phyloP scores from a whole-genome alignment of 2,113 vertebrate species.

The Centropus bengalensis region DNA sequence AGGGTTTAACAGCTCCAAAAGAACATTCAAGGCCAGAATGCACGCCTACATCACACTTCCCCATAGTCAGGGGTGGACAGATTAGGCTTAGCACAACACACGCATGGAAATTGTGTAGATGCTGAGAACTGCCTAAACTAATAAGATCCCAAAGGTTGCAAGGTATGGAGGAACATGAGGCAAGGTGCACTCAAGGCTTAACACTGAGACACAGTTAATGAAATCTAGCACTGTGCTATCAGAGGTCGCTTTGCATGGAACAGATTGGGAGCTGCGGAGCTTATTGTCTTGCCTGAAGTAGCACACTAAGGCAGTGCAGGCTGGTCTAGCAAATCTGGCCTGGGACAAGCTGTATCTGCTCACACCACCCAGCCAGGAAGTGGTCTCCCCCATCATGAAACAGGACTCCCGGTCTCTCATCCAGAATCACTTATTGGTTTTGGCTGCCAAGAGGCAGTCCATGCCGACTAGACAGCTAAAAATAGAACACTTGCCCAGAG shows the following conservation, averaged over 20 bases:
- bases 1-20: neutral
- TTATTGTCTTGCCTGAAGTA: neutral
- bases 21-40: neutral
- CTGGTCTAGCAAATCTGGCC: neutral
- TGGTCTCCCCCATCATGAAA: neutral
- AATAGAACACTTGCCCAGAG: neutral
- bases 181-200: too few species aligned
- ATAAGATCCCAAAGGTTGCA: neutral
- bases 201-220: neutral
- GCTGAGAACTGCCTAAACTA: neutral
- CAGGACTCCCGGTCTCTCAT: neutral
- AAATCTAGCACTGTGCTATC: rapidly evolving
- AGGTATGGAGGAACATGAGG: neutral
- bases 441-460: neutral
- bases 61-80: neutral
- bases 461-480: neutral
- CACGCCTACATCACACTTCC: rapidly evolving
- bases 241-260: neutral
- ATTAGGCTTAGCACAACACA: rapidly evolving
- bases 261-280: neutral
- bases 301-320: neutral
- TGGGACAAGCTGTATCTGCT: neutral
- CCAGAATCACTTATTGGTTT: neutral
- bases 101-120: rapidly evolving
- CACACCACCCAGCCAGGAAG: neutral